Evolutionary conservation across 2,797 vertebrate genomes (phyloP).

Genomic region (Sebastes melanostomus): DNA sequence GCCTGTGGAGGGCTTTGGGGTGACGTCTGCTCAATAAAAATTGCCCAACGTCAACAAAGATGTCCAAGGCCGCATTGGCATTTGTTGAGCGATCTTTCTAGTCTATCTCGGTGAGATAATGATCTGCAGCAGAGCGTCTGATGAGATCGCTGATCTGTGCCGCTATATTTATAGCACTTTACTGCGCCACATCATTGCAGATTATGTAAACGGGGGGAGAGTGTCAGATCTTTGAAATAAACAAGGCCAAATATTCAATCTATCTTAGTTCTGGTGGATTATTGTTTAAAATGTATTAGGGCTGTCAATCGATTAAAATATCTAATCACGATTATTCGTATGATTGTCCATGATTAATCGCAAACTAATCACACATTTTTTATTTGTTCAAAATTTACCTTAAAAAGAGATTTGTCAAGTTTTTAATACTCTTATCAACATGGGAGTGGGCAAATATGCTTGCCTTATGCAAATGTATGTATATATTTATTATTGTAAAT

Average conservation of each 20-base stretch:
- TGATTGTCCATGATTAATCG: too few species aligned
- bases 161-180: not conserved
- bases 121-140: slow-evolving; percentile 16
- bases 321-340: not conserved
- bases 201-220: not conserved
- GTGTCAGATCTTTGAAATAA: not conserved
- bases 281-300: not conserved
- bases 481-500: too few species aligned
- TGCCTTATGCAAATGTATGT: too few species aligned
- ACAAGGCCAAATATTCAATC: not conserved
- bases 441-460: too few species aligned
- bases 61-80: not conserved
- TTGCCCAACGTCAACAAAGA: slow-evolving; percentile 18
- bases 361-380: too few species aligned
- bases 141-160: not conserved
- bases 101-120: slow-evolving; percentile 26
- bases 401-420: too few species aligned
- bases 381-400: too few species aligned
- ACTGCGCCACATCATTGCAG: not conserved
- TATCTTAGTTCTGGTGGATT: not conserved
- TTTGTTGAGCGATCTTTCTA: slow-evolving; percentile 6
- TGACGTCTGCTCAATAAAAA: slow-evolving; percentile 29
- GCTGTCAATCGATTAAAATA: not conserved
- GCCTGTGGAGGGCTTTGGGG: not conserved
- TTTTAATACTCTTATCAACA: too few species aligned